Evolutionary conservation across 92 coral and sea anemone species (phyloP).

Genomic region (Actinostola sp.): DNA sequence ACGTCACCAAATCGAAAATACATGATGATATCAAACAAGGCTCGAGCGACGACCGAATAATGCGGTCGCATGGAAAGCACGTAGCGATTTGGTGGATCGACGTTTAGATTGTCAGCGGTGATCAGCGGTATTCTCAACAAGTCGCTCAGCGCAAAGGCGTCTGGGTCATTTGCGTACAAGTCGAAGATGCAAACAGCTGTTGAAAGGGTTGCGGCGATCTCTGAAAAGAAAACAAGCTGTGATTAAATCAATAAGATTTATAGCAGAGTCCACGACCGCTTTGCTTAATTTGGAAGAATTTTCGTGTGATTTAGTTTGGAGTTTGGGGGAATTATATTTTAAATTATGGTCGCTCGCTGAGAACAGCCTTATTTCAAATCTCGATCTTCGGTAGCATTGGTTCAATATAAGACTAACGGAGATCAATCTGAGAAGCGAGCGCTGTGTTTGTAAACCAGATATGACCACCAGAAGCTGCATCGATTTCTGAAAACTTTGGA

Average conservation of each 20-base stretch:
- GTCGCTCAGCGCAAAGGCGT: conserved; percentile 60
- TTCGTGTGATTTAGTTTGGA: not conserved
- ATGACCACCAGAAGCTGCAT: too few relatives aligned
- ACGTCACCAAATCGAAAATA: conserved; percentile 53
- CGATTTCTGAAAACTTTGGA: too few relatives aligned
- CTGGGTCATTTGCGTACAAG: conserved; percentile 54
- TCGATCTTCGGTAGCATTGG: too few relatives aligned
- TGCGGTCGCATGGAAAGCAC: conserved; percentile 71
- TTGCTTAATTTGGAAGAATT: not conserved
- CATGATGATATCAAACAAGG: conserved; percentile 64
- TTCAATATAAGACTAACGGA: too few relatives aligned
- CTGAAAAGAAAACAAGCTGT: conserved; percentile 18
- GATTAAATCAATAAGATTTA: not conserved
- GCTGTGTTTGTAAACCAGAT: too few relatives aligned
- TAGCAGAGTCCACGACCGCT: too few relatives aligned
- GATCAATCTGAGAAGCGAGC: too few relatives aligned
- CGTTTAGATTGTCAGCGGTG: conserved; percentile 39
- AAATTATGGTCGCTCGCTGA: too few relatives aligned
- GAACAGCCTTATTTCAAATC: too few relatives aligned
- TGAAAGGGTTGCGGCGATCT: conserved; percentile 20
- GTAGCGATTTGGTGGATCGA: conserved; percentile 26
- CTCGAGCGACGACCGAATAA: conserved; percentile 49
- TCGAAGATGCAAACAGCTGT: conserved; percentile 59
- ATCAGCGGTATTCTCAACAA: conserved; percentile 66
- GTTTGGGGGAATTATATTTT: too few relatives aligned